Percentiles rank a stretch among this genome's conserved stretches.
Evolutionary conservation across 2,113 vertebrate species (phyloP).

Genomic region (Scytalopus superciliaris): DNA sequence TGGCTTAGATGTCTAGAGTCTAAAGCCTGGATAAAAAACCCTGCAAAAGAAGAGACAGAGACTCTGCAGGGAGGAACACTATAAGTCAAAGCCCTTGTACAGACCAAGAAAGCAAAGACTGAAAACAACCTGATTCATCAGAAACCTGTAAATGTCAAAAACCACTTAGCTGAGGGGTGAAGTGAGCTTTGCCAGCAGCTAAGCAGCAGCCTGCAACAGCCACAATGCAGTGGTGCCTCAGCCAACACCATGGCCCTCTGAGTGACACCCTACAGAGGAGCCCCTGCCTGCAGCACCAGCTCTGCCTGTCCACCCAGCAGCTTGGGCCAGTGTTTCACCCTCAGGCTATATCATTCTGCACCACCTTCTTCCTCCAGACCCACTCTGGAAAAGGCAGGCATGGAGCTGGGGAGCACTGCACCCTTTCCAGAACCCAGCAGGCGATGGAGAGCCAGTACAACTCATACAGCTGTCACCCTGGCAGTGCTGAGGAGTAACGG

Average conservation of each 20-base stretch:
- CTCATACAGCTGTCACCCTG: accelerated
- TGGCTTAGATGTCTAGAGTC: not conserved
- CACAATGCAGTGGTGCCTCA: not conserved
- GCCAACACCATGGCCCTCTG: not conserved
- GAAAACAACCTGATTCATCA: not conserved
- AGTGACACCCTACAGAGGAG: not conserved
- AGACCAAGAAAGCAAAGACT: not conserved
- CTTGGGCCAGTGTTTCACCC: not conserved
- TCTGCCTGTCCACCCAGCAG: not conserved
- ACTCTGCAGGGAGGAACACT: not conserved
- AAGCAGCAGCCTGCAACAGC: not conserved
- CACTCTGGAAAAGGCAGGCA: not conserved
- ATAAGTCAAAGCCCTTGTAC: not conserved
- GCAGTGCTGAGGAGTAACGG: not conserved
- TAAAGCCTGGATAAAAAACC: not conserved
- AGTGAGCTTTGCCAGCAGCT: not conserved
- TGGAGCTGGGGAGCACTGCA: not conserved
- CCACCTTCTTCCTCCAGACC: not conserved
- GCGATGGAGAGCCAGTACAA: not conserved
- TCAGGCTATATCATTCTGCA: not conserved
- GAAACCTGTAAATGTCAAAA: not conserved
- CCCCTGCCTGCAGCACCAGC: not conserved
- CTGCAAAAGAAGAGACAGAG: not conserved
- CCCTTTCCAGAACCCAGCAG: not conserved
- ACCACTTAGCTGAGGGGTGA: not conserved